These are phyloP conservation scores for Bombus huntii DNA, from an alignment of 1,140 invertebrate species.

Conservation along the genomic window DNA sequence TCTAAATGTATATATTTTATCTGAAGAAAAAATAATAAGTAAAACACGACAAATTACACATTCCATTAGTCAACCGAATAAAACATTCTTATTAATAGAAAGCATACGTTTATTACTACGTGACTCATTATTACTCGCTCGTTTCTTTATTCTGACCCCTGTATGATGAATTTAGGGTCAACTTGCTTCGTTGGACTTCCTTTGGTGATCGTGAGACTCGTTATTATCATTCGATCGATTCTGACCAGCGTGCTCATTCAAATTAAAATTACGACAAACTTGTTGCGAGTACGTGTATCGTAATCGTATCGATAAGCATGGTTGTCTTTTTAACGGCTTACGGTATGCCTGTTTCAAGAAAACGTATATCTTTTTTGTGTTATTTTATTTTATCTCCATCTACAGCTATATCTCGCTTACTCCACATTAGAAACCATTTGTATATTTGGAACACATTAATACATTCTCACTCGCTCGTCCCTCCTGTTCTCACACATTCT, in stretches of 20 bases:
- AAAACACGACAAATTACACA: too few species aligned
- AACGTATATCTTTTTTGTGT: neutral
- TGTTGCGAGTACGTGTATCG: neutral
- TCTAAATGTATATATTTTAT: too few species aligned
- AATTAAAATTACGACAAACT: neutral
- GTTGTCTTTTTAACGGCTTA: slow-evolving; percentile 3
- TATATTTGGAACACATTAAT: too few species aligned
- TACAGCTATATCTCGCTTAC: too few species aligned
- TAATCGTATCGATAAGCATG: slow-evolving; percentile 1
- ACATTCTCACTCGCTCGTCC: too few species aligned
- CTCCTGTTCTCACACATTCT: too few species aligned
- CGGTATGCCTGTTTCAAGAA: neutral
- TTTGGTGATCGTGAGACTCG: slow-evolving; percentile 13
- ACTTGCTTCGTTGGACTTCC: neutral
- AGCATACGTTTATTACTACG: neutral
- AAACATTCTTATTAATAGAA: neutral
- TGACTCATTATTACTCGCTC: neutral
- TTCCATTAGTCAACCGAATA: neutral
- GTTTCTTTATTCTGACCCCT: slow-evolving; percentile 4
- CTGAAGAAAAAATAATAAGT: too few species aligned
- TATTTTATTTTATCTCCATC: too few species aligned
- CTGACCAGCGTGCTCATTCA: neutral
- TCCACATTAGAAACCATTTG: too few species aligned
- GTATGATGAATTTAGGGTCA: slow-evolving; percentile 20
- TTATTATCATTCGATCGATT: slow-evolving; percentile 26